Percentiles rank a stretch among this genome's conserved stretches.
Conservation (phyloP, 2,888 invertebrate genomes). For the Zonitis immaculata region DNA sequence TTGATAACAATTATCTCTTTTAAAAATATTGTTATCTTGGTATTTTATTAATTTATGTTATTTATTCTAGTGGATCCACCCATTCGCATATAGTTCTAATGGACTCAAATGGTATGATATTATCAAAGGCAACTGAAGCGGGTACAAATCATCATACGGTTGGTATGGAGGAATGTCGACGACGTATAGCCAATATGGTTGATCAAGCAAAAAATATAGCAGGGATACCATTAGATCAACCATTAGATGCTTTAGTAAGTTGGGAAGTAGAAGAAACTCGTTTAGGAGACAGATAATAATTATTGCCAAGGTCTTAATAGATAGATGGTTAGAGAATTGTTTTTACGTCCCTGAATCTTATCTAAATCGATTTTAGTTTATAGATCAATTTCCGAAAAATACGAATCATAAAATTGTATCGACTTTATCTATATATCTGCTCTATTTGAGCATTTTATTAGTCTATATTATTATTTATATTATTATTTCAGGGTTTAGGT, state of each 20-base stretch:
- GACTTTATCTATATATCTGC: too few species aligned
- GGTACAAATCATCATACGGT: slow-evolving; percentile 80
- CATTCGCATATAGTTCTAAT: slow-evolving; percentile 76
- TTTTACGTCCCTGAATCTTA: too few species aligned
- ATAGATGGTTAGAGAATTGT: too few species aligned
- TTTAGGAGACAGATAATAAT: too few species aligned
- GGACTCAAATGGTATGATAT: slow-evolving; percentile 63
- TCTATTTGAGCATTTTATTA: neutral
- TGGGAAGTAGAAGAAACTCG: neutral
- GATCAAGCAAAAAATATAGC: slow-evolving; percentile 60
- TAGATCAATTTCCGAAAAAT: too few species aligned
- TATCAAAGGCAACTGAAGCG: slow-evolving; percentile 61
- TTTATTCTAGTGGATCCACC: slow-evolving; percentile 85
- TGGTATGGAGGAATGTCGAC: slow-evolving; percentile 76
- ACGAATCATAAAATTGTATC: too few species aligned
- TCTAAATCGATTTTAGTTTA: too few species aligned
- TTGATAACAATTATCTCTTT: too few species aligned
- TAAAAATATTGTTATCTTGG: slow-evolving; percentile 19
- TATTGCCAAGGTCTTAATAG: too few species aligned
- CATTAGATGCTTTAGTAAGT: slow-evolving; percentile 66
- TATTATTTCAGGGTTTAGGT: slow-evolving; percentile 63
- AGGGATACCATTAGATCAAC: slow-evolving; percentile 54
- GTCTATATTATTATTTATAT: too few species aligned
- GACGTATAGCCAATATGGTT: slow-evolving; percentile 70
- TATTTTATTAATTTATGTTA: too few species aligned